A percentile compares a stretch with the other conserved stretches of the same genome.
These are phyloP conservation scores for Podocnemis expansa DNA, from an alignment of 2,113 vertebrate genomes.

Conservation along the genomic window DNA sequence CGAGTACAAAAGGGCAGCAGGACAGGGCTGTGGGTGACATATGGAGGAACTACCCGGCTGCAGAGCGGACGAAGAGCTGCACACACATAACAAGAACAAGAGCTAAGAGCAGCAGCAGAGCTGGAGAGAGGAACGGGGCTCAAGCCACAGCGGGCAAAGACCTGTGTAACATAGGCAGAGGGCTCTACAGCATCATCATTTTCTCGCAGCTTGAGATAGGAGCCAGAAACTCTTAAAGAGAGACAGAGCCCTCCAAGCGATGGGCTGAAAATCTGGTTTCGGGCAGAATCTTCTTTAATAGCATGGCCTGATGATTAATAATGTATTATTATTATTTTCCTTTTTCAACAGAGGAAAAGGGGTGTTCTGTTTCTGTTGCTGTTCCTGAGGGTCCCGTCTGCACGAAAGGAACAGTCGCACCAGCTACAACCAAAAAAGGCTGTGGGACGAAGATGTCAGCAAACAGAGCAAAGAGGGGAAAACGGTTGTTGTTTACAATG, in stretches of 20 bases:
- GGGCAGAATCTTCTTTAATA: neutral
- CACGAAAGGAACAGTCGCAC: conserved; percentile 52
- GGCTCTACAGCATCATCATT: neutral
- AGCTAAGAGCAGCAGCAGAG: neutral
- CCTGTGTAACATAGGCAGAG: neutral
- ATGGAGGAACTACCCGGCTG: neutral
- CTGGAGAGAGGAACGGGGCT: neutral
- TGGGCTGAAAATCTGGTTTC: neutral
- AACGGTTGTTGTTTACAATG: conserved; percentile 32
- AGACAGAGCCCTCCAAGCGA: neutral
- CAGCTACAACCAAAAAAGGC: neutral
- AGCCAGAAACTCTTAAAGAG: neutral
- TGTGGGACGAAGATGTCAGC: neutral
- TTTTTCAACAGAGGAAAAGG: neutral
- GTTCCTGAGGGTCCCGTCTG: neutral
- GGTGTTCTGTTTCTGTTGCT: neutral
- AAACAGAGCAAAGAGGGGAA: conserved; percentile 30
- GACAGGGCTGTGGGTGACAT: neutral
- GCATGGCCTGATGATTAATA: neutral
- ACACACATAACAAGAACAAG: neutral
- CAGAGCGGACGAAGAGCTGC: neutral
- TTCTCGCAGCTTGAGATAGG: neutral
- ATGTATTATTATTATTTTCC: neutral
- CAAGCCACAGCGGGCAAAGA: neutral
- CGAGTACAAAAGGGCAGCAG: neutral